phyloP scores from a whole-genome alignment of 2,797 vertebrate species.

The Geotrypetes seraphini region DNA sequence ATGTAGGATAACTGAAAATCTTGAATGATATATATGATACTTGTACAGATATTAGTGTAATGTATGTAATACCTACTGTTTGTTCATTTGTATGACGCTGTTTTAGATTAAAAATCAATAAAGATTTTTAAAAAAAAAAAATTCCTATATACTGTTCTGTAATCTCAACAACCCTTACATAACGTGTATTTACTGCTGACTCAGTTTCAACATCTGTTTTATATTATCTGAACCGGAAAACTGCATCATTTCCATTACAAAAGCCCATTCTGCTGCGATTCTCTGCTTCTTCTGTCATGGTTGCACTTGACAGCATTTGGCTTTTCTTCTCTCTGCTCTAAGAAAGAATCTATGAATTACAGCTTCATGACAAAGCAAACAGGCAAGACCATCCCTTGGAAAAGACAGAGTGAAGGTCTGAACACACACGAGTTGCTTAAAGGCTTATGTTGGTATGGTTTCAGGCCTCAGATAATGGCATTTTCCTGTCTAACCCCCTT shows the following conservation, averaged over 20 bases:
- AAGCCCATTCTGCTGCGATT: conserved; percentile 28
- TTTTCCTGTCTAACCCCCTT: not conserved
- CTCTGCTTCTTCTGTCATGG: conserved; percentile 29
- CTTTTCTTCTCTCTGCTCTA: conserved; percentile 25
- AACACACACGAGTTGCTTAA: not conserved
- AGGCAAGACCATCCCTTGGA: conserved; percentile 10
- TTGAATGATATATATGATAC: too few relatives aligned
- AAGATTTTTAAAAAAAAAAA: too few relatives aligned
- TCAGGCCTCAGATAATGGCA: not conserved
- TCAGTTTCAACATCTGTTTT: conserved; percentile 47
- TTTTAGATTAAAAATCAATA: too few relatives aligned
- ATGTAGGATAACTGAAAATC: too few relatives aligned
- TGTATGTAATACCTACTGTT: too few relatives aligned
- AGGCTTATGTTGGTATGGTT: not conserved
- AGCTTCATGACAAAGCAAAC: conserved; percentile 26
- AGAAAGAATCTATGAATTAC: too few relatives aligned
- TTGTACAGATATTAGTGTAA: too few relatives aligned
- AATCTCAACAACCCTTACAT: conserved; percentile 20
- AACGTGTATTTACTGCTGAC: conserved; percentile 28
- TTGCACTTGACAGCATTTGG: conserved; percentile 31
- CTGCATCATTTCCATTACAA: conserved; percentile 50
- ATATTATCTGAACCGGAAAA: too few relatives aligned
- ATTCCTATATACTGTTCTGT: conserved; percentile 26
- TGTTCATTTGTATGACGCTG: too few relatives aligned
- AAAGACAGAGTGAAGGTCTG: not conserved